A percentile compares a stretch with the other conserved stretches of the same genome.
These are phyloP conservation scores for Chironomus tentans DNA, from an alignment of 2,888 invertebrate species.

Conservation along the genomic window DNA sequence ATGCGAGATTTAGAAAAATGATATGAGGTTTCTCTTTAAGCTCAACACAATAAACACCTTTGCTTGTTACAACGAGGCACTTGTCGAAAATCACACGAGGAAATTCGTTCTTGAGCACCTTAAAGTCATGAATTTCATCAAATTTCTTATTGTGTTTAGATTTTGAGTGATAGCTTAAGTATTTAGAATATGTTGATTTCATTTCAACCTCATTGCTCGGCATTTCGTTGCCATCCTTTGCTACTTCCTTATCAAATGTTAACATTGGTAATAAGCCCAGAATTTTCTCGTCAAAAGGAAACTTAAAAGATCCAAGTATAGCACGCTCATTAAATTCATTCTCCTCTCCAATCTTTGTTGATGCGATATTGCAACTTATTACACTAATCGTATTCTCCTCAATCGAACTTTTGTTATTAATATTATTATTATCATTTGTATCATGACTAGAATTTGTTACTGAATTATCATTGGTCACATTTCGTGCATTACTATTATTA, in stretches of 20 bases:
- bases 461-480: slow-evolving; percentile 7
- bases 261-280: slow-evolving; percentile 38
- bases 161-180: slow-evolving; percentile 14
- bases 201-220: neutral
- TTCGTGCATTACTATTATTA: neutral
- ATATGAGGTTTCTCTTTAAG: slow-evolving; percentile 40
- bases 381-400: slow-evolving; percentile 33
- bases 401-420: neutral
- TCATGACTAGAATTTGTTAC: slow-evolving; percentile 25
- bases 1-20: slow-evolving; percentile 39
- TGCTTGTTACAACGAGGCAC: slow-evolving; percentile 41
- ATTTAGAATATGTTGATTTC: slow-evolving; percentile 26
- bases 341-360: slow-evolving; percentile 38
- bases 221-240: neutral
- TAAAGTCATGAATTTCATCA: slow-evolving; percentile 36
- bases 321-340: slow-evolving; percentile 38
- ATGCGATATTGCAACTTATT: slow-evolving; percentile 42
- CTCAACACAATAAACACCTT: slow-evolving; percentile 40
- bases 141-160: slow-evolving; percentile 32
- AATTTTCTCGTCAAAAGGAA: slow-evolving; percentile 39
- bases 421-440: neutral
- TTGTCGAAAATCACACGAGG: slow-evolving; percentile 42
- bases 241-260: neutral
- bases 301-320: slow-evolving; percentile 38
- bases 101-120: slow-evolving; percentile 40